phyloP scores from a whole-genome alignment of 2,113 vertebrate genomes.

The Cepphus grylle region DNA sequence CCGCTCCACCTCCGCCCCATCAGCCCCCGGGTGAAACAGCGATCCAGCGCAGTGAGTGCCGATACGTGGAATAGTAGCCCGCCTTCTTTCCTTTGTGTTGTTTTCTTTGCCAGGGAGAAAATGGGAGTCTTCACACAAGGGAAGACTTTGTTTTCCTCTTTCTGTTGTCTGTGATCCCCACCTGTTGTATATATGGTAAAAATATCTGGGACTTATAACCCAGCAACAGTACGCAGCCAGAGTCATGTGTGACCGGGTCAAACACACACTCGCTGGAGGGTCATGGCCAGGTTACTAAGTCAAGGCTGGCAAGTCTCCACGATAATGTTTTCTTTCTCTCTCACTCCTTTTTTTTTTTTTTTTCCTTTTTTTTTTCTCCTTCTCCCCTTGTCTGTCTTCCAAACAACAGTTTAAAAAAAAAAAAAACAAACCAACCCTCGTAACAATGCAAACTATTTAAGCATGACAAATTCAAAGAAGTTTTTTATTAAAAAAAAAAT shows the following conservation, averaged over 20 bases:
- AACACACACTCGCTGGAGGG: conserved; percentile 71
- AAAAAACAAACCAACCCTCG: background rate
- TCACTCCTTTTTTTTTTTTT: conserved; percentile 4
- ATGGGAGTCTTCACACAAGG: conserved; percentile 34
- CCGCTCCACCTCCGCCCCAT: background rate
- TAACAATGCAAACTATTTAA: conserved; percentile 64
- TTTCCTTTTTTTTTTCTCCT: background rate
- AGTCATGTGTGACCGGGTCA: conserved; percentile 73
- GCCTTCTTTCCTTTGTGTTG: background rate
- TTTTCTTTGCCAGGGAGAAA: conserved; percentile 16
- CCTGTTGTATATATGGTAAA: conserved; percentile 75
- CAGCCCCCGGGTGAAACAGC: rapidly evolving
- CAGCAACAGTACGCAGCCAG: conserved; percentile 67
- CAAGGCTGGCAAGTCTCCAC: conserved; percentile 68
- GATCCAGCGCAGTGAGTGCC: background rate
- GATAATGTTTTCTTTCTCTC: conserved; percentile 65
- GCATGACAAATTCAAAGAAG: conserved; percentile 41
- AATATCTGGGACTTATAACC: conserved; percentile 67
- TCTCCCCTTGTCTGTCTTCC: conserved; percentile 28
- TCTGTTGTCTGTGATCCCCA: conserved; percentile 58
- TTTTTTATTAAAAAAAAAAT: conserved; percentile 49
- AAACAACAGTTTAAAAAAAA: conserved; percentile 14
- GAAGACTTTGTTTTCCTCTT: conserved; percentile 36
- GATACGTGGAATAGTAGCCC: background rate
- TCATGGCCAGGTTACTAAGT: conserved; percentile 81